Evolutionary conservation across 2,113 vertebrate genomes (phyloP).

Genomic region (Rhadina sibilatrix): DNA sequence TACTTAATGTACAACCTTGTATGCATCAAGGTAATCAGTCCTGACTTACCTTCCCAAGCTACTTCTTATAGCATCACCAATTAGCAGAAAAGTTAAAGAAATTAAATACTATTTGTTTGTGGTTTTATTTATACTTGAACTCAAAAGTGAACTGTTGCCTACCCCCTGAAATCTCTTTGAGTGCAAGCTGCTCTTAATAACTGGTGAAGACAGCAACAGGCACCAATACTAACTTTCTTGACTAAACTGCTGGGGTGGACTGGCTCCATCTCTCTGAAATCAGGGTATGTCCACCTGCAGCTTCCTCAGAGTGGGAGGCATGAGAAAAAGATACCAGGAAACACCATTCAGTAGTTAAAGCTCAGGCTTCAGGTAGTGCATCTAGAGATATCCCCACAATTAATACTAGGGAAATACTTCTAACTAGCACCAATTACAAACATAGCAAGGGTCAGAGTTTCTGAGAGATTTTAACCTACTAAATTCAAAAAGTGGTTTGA

Average conservation of each 20-base stretch:
- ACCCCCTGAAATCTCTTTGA: neutral
- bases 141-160: neutral
- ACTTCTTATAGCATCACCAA: neutral
- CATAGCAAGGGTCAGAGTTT: fast-evolving
- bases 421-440: neutral
- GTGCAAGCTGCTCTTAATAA: neutral
- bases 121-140: neutral
- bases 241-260: neutral
- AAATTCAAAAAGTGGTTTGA: neutral
- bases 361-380: neutral
- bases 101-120: neutral
- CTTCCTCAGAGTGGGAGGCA: neutral
- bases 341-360: neutral
- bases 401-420: neutral
- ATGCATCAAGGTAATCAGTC: neutral
- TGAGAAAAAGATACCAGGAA: neutral
- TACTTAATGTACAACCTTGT: neutral
- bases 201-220: neutral
- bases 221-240: neutral
- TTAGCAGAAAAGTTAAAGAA: neutral
- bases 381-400: neutral
- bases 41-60: neutral
- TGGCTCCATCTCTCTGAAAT: neutral
- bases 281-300: neutral
- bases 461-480: neutral